Base-by-base conservation (phyloP, 2,797 vertebrate species). In the Poeciliopsis paucimaculata region DNA sequence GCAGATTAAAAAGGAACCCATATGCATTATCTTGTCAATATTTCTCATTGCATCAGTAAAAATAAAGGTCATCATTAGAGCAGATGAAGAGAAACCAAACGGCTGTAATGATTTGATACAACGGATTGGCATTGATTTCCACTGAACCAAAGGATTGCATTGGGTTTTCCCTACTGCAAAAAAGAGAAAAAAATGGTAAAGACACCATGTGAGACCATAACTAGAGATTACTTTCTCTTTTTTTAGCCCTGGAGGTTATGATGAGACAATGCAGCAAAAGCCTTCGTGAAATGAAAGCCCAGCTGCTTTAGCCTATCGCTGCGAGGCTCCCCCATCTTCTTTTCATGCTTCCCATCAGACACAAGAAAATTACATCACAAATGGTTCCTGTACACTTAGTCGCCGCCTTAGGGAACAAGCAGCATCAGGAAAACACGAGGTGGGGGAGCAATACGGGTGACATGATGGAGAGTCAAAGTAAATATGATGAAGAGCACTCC, bases 191-290 rank as follows among this genome's bases (percentile, higher is more conserved):
- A n/a, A n/a, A 43, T 5, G 34, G 80, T 84, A 81, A 84, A 76
- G 68, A 81, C 79, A 62, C 68, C 78, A 80, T 82, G 73, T 86
- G 77, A 72, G 39, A 76, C 84, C 79, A 51, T 36, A 53, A 34
- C 71, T 20, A 51, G 47, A 51, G 39, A 43, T 41, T 43, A 26
- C 20, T 68, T 68, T 68, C 20, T 36, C 31, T 76, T 76, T 79
- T 70, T 76, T 81, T 60, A 79, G 75, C 81, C 92, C 92, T 78
- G 13, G 0, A 87, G 89, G 84, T 77, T 85, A 66, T 62, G 70
- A 71, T 66, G 75, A 90, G 80, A 91, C 87, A 92, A 90, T 90
- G 88, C 89, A 92, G 89, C 82, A 88, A 84, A 75, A 87, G 86
- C 82, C 79, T 87, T 81, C 73, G 83, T 79, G 77, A 89, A 92